phyloP scores from a whole-genome alignment of 2,113 vertebrate genomes.

The Mus musculus region DNA sequence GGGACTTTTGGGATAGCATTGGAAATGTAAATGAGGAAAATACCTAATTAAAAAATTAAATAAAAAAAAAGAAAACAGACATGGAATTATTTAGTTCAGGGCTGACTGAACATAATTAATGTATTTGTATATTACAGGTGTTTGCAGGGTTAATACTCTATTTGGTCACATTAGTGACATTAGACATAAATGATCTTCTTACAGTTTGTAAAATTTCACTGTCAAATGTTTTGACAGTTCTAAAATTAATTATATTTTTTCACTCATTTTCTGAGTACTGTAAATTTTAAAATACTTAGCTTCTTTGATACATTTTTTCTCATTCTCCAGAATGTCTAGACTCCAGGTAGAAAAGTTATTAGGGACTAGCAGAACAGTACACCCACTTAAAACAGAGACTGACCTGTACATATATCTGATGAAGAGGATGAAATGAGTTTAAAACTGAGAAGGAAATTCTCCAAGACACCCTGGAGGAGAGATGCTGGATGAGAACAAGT shows the following conservation, averaged over 20 bases:
- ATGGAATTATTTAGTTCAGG: neutral
- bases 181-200: neutral
- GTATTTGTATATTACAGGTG: neutral
- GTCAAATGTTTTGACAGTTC: neutral
- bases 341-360: neutral
- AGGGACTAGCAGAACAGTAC: fast-evolving
- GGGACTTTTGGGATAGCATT: too few relatives aligned
- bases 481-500: neutral
- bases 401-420: neutral
- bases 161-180: neutral
- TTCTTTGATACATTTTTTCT: neutral
- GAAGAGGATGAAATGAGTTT: neutral
- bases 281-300: neutral
- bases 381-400: neutral
- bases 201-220: neutral
- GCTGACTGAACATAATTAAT: neutral
- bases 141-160: neutral
- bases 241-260: neutral
- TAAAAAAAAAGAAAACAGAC: too few relatives aligned
- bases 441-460: neutral
- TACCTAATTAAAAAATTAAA: too few relatives aligned
- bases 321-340: neutral
- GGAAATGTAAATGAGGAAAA: too few relatives aligned
- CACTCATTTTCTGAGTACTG: neutral
- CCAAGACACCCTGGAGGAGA: constrained; percentile 9